phyloP scores from a whole-genome alignment of 2,888 invertebrate species.

The Hofmannophila pseudospretella region DNA sequence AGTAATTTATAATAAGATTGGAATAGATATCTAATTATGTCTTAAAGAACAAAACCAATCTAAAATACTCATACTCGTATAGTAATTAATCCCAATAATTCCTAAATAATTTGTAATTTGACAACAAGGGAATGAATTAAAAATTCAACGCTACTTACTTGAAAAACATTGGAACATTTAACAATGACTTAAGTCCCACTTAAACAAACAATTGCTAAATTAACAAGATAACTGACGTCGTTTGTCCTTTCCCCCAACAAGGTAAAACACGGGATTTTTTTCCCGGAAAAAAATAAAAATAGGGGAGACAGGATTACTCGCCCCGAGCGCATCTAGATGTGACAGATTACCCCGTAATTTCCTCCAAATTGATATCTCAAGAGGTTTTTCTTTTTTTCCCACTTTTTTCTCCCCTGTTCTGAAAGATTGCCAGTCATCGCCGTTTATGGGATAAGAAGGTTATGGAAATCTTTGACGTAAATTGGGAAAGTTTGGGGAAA shows the following conservation, averaged over 20 bases:
- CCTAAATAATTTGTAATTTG: too few species aligned
- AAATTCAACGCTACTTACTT: too few species aligned
- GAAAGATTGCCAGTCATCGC: constrained; percentile 61
- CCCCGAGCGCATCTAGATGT: constrained; percentile 63
- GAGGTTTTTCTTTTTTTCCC: constrained; percentile 41
- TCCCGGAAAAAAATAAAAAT: constrained; percentile 39
- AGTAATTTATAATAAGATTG: too few species aligned
- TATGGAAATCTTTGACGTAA: constrained; percentile 46
- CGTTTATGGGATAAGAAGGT: constrained; percentile 34
- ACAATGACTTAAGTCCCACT: constrained; percentile 37
- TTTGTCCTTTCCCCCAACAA: constrained; percentile 31
- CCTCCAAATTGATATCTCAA: constrained; percentile 73
- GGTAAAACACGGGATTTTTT: constrained; percentile 32
- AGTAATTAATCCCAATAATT: too few species aligned
- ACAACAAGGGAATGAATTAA: too few species aligned
- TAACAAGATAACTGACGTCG: constrained; percentile 59
- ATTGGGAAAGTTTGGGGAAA: constrained; percentile 29
- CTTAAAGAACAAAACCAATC: too few species aligned
- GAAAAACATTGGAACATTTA: constrained; percentile 11
- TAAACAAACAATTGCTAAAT: constrained; percentile 61
- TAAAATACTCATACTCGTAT: too few species aligned
- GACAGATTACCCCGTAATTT: constrained; percentile 76
- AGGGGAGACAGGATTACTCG: constrained; percentile 57
- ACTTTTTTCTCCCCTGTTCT: constrained; percentile 27
- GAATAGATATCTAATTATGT: too few species aligned